Conservation (phyloP, 2,888 invertebrate species). For the Odontothrips loti region DNA sequence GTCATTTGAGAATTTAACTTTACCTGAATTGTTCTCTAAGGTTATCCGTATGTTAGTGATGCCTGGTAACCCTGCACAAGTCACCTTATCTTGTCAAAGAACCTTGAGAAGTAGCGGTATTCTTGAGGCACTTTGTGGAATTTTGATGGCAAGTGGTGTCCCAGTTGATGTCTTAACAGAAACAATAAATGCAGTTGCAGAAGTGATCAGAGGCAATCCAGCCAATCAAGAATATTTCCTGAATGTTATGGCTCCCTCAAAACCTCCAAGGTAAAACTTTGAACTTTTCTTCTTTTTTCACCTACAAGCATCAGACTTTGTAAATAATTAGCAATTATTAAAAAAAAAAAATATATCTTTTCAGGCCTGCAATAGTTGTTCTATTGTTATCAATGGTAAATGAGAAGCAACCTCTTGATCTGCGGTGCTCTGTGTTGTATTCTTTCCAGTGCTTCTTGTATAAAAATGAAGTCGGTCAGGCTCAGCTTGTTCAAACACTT, state of each 20-base stretch:
- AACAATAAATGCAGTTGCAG: conserved; percentile 91
- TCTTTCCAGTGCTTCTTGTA: conserved; percentile 95
- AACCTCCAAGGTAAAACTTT: conserved; percentile 65
- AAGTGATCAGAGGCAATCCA: conserved; percentile 85
- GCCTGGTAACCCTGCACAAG: conserved; percentile 86
- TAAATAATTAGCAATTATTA: conserved; percentile 28
- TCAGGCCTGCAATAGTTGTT: conserved; percentile 86
- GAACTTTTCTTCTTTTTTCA: conserved; percentile 6
- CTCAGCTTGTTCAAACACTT: conserved; percentile 83
- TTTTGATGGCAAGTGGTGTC: conserved; percentile 93
- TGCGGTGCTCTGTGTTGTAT: conserved; percentile 92
- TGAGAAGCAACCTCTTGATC: conserved; percentile 87
- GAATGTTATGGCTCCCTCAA: conserved; percentile 85
- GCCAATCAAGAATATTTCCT: conserved; percentile 90
- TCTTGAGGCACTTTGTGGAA: conserved; percentile 75
- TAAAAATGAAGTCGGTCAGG: conserved; percentile 86
- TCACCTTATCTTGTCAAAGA: conserved; percentile 73
- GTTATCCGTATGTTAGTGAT: conserved; percentile 82
- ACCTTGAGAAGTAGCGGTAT: conserved; percentile 81
- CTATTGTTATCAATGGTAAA: conserved; percentile 97
- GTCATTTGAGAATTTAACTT: neutral
- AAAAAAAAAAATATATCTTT: conserved; percentile 36
- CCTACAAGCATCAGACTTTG: neutral
- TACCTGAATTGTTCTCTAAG: conserved; percentile 33
- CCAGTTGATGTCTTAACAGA: conserved; percentile 95